Evolutionary conservation across 2,113 vertebrate species (phyloP).

Genomic region (Gambusia affinis): DNA sequence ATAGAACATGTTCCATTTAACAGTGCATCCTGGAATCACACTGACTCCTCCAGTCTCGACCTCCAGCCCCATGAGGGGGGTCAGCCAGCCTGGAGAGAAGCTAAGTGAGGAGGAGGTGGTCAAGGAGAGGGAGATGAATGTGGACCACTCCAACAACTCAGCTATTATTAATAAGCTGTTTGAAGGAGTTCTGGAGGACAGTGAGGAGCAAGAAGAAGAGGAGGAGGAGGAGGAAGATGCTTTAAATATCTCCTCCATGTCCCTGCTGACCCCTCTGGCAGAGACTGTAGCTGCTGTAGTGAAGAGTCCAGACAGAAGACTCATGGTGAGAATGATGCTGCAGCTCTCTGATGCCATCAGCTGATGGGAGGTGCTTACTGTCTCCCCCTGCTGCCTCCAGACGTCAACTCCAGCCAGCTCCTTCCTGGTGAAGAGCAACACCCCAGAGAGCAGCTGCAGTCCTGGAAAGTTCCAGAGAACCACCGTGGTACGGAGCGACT

Average conservation of each 20-base stretch:
- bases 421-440: slow-evolving; percentile 71
- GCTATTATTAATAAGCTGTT: slow-evolving; percentile 91
- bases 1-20: background rate
- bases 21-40: slow-evolving; percentile 12
- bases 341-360: background rate
- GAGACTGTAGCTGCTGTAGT: slow-evolving; percentile 88
- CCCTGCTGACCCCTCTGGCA: slow-evolving; percentile 90
- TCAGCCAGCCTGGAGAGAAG: background rate
- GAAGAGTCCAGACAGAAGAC: slow-evolving; percentile 83
- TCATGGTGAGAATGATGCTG: slow-evolving; percentile 58
- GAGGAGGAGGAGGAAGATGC: slow-evolving; percentile 84
- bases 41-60: slow-evolving; percentile 25
- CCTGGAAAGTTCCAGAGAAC: slow-evolving; percentile 84
- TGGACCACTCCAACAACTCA: slow-evolving; percentile 85
- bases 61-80: slow-evolving; percentile 66
- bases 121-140: slow-evolving; percentile 77
- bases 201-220: slow-evolving; percentile 74
- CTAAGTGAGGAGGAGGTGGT: slow-evolving; percentile 33
- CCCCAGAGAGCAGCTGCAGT: slow-evolving; percentile 73
- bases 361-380: background rate
- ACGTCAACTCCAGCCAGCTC: slow-evolving; percentile 83
- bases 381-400: slow-evolving; percentile 41
- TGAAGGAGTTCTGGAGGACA: slow-evolving; percentile 84
- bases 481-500: slow-evolving; percentile 65
- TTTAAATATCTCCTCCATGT: slow-evolving; percentile 98